Percentiles rank a stretch among this genome's conserved stretches.
phyloP scores from a whole-genome alignment of 1,140 invertebrate species.

The Oncopodura yosiiana region DNA sequence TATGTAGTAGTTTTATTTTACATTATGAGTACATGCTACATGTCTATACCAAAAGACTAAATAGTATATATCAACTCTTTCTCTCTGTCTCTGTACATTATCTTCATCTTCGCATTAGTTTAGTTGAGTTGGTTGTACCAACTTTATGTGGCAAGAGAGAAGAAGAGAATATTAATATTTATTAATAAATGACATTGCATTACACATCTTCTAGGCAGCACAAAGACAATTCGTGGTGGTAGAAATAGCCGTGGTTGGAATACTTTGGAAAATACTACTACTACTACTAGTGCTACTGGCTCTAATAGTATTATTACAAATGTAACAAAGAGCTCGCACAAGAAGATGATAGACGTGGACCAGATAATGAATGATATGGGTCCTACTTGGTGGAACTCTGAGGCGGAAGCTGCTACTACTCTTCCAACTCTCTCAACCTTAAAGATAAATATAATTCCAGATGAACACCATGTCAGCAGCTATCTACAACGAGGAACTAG shows the following conservation, averaged over 20 bases:
- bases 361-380: conserved; percentile 27
- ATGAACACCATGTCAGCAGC: conserved; percentile 27
- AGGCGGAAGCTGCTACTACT: neutral
- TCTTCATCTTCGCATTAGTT: no score
- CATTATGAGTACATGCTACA: no score
- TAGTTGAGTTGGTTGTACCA: no score
- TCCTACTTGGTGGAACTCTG: neutral
- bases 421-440: conserved; percentile 5
- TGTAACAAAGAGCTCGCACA: neutral
- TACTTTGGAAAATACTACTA: neutral
- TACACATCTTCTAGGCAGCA: no score
- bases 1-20: no score
- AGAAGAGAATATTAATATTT: neutral
- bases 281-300: neutral
- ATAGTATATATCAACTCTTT: no score
- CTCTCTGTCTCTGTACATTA: no score
- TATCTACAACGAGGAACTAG: conserved; percentile 29
- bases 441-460: conserved; percentile 22
- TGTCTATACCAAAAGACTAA: no score
- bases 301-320: neutral
- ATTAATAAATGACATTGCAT: no score
- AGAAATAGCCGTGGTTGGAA: neutral
- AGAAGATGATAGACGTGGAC: conserved; percentile 15
- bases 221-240: neutral
- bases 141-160: neutral